Evolutionary conservation across 2,888 invertebrate genomes (phyloP).

Genomic region (Sarcophaga caerulescens): DNA sequence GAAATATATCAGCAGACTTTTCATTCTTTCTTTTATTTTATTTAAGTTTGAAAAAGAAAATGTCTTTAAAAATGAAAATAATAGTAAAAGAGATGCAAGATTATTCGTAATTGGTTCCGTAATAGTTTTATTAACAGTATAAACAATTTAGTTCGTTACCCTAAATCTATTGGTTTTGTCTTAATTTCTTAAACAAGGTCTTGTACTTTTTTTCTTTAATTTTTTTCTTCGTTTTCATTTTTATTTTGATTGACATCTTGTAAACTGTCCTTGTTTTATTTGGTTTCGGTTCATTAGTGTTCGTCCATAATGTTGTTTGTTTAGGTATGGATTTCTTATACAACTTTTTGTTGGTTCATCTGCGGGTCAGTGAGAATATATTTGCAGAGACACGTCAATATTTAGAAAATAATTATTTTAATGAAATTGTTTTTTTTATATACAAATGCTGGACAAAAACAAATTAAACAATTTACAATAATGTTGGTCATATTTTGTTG

Average conservation of each 20-base stretch:
- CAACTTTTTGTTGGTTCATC: neutral
- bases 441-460: too few relatives aligned
- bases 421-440: neutral
- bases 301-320: conserved; percentile 2
- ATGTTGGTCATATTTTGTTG: too few relatives aligned
- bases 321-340: conserved; percentile 26
- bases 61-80: too few relatives aligned
- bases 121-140: neutral
- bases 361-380: neutral
- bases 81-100: neutral
- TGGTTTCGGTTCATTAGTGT: conserved; percentile 24
- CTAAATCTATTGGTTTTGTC: neutral
- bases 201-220: neutral
- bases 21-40: neutral
- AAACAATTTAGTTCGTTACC: conserved; percentile 12
- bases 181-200: neutral
- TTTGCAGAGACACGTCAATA: conserved; percentile 7
- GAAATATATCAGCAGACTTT: conserved; percentile 26
- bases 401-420: conserved; percentile 12
- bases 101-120: neutral
- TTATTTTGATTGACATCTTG: neutral
- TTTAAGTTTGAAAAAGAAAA: neutral
- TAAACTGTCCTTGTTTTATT: neutral
- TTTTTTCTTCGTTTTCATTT: neutral
- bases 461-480: too few relatives aligned